phyloP scores from a whole-genome alignment of 2,797 vertebrate genomes.

The Netta rufina region DNA sequence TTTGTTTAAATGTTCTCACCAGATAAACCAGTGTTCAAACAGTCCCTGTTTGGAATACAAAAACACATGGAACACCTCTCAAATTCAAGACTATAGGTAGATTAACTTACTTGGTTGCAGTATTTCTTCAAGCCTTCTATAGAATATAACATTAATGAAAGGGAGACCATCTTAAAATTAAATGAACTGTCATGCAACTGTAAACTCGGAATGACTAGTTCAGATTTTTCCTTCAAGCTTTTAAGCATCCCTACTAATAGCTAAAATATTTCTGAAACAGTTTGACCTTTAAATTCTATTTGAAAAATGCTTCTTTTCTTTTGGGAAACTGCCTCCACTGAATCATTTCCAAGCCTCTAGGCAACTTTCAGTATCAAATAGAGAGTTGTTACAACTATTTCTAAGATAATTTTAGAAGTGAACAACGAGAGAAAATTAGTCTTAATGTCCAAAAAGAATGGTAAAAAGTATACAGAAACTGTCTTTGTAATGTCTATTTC shows the following conservation, averaged over 20 bases:
- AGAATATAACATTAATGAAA: not conserved
- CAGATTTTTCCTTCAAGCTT: constrained; percentile 47
- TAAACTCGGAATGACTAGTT: constrained; percentile 7
- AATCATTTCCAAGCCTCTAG: constrained; percentile 29
- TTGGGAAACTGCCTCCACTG: constrained; percentile 28
- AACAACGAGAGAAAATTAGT: not conserved
- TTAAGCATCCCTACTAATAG: constrained; percentile 50
- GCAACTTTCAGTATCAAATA: constrained; percentile 9
- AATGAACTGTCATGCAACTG: not conserved
- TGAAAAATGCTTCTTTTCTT: constrained; percentile 17
- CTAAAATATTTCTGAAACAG: constrained; percentile 53
- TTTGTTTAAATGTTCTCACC: not conserved
- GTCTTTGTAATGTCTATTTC: not conserved
- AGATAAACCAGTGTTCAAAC: not conserved
- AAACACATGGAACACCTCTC: not conserved
- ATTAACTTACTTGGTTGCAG: not conserved
- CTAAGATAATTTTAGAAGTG: not conserved
- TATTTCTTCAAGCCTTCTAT: not conserved
- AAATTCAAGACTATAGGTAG: not conserved
- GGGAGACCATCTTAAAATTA: not conserved
- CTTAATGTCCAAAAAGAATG: not conserved
- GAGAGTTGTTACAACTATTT: not conserved
- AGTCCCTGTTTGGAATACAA: not conserved
- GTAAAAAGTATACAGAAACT: not conserved
- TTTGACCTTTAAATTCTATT: constrained; percentile 51